These are phyloP conservation scores for Podargus strigoides DNA, from an alignment of 2,797 vertebrate species.

Conservation along the genomic window DNA sequence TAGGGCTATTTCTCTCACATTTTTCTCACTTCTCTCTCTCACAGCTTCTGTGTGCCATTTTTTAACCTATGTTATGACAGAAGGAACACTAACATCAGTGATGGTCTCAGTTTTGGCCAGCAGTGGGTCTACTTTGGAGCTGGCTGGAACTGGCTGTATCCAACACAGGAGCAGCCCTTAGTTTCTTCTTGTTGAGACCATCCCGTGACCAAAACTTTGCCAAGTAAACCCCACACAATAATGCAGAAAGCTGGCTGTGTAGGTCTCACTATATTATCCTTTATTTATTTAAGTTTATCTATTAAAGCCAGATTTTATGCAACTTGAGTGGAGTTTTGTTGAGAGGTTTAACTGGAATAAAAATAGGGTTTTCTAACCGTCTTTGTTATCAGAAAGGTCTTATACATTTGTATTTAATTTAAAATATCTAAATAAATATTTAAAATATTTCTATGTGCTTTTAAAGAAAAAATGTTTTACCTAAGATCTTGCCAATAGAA, in stretches of 20 bases:
- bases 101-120: not conserved
- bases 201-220: not conserved
- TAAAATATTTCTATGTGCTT: not conserved
- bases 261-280: not conserved
- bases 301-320: not conserved
- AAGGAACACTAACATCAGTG: not conserved
- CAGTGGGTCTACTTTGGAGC: accelerated
- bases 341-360: not conserved
- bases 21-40: not conserved
- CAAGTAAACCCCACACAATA: not conserved
- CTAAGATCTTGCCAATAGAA: not conserved
- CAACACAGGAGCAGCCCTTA: not conserved
- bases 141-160: not conserved
- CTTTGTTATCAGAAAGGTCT: not conserved
- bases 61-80: not conserved
- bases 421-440: not conserved
- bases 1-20: not conserved
- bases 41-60: accelerated
- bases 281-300: not conserved
- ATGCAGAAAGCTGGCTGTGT: not conserved
- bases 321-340: not conserved
- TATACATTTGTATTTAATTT: not conserved
- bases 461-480: not conserved
- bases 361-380: not conserved
- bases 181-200: not conserved